phyloP scores from a whole-genome alignment of 2,888 invertebrate species.

The Calliphora vomitoria region DNA sequence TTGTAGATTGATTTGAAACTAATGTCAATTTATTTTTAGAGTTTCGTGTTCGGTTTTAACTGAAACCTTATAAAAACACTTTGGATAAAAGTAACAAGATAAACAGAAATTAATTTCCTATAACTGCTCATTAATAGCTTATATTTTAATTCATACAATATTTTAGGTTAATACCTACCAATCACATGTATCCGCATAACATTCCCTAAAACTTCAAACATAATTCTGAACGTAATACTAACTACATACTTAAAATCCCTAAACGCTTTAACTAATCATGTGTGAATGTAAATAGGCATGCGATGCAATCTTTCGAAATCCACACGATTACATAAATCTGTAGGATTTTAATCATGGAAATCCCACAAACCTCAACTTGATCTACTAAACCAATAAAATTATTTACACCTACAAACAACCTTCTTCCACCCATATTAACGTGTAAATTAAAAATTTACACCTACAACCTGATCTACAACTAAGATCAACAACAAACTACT shows the following conservation, averaged over 20 bases:
- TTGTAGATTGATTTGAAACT: too few species aligned
- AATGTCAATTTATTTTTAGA: too few species aligned
- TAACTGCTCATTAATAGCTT: too few species aligned
- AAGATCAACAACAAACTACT: constrained; percentile 6
- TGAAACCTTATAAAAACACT: too few species aligned
- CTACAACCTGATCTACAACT: constrained; percentile 52
- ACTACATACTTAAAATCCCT: not conserved
- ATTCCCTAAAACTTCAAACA: not conserved
- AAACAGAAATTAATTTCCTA: too few species aligned
- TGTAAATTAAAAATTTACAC: constrained; percentile 81
- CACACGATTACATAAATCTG: constrained; percentile 53
- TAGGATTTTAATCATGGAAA: constrained; percentile 42
- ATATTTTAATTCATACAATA: too few species aligned
- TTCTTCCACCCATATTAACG: constrained; percentile 77
- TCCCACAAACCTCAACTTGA: constrained; percentile 70
- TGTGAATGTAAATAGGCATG: constrained; percentile 44
- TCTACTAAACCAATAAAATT: constrained; percentile 80
- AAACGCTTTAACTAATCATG: constrained; percentile 12
- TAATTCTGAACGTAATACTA: not conserved
- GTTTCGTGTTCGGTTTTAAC: too few species aligned
- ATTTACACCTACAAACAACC: constrained; percentile 75
- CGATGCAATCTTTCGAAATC: constrained; percentile 20
- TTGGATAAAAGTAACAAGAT: too few species aligned
- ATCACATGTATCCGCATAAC: too few species aligned
- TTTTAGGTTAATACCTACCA: too few species aligned